Evolutionary conservation across 2,888 invertebrate species (phyloP), one percentile per base, ranked within the genome.

Genomic region (Synanthedon myopaeformis): DNA sequence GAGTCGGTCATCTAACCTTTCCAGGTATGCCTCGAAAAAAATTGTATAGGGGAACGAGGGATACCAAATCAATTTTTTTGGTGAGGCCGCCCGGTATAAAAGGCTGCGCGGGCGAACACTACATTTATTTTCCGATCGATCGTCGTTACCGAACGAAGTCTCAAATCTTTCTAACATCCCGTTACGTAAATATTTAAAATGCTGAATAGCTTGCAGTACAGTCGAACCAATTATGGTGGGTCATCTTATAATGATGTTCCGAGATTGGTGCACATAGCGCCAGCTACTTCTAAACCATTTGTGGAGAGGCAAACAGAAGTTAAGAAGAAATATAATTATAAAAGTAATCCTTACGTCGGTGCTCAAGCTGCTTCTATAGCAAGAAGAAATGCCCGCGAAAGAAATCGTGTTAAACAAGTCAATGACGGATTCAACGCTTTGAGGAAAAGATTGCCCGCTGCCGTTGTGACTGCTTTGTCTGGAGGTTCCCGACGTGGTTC

Each of bases 391-490:
- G 97, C 97, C n/a, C 90, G 98, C 13, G 98, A 98, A 80, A 89
- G 98, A 62, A 97, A 97, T 75, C 92, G 98, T 58, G 97, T 97
- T 57, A 96, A 96, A 82, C 96, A 96, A 90, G 96, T 96, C 72
- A 96, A 96, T 84, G 95, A 96, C 71, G 96, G 96, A 58, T 97
- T 96, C 72, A 94, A 94, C 55, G 95, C 94, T 51, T 82, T 97
- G 45, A 89, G 96, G 53, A 94, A 95, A 66, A 94, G 96, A 72
- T 91, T 97, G 61, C 97, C 96, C 0, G 90, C 93, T 53, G 90
- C 91, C n/a, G 91, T 95, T 6, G 91, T 94, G 12, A 91, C 92
- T 52, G 91, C 92, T 0, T 71, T 93, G 53, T 86, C 77, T 42
- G 90, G 90, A 14, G 88, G 88, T n/a, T 89, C 91, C 0, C 91